A percentile compares a stretch with the other conserved stretches of the same genome.
Conservation (phyloP, 2,888 invertebrate genomes). For the Acrobasis consociella region DNA sequence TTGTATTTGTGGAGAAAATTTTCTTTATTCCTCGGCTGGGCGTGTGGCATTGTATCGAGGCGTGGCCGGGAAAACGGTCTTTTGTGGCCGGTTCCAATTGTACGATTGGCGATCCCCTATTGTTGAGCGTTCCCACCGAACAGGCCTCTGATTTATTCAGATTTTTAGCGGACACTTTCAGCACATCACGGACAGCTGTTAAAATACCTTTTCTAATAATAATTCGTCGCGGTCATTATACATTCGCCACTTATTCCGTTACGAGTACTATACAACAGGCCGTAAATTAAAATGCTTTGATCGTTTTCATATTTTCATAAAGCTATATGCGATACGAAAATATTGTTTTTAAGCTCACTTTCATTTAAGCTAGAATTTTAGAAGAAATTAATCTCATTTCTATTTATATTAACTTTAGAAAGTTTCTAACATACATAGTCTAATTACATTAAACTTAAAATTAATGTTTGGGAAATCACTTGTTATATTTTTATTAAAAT, state of each 20-base stretch:
- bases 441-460: too few relatives aligned
- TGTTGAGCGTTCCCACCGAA: conserved; percentile 61
- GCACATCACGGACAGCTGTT: conserved; percentile 31
- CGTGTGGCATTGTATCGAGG: conserved; percentile 74
- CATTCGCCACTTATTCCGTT: not conserved
- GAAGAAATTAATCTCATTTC: too few relatives aligned
- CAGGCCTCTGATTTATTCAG: conserved; percentile 36
- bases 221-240: conserved; percentile 15
- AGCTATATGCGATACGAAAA: not conserved
- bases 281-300: not conserved
- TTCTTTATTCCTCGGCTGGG: conserved; percentile 73
- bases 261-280: not conserved
- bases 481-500: too few relatives aligned
- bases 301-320: not conserved
- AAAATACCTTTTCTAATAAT: conserved; percentile 30
- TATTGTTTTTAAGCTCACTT: too few relatives aligned
- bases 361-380: too few relatives aligned
- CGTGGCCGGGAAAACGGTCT: conserved; percentile 75
- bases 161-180: conserved; percentile 32
- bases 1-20: conserved; percentile 77
- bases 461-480: too few relatives aligned
- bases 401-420: too few relatives aligned
- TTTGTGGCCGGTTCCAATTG: conserved; percentile 62
- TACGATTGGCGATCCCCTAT: conserved; percentile 71
- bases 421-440: too few relatives aligned